Percentiles rank a stretch among this genome's conserved stretches.
These are phyloP conservation scores for Varanus komodoensis DNA, from an alignment of 2,113 vertebrate genomes.

Conservation along the genomic window DNA sequence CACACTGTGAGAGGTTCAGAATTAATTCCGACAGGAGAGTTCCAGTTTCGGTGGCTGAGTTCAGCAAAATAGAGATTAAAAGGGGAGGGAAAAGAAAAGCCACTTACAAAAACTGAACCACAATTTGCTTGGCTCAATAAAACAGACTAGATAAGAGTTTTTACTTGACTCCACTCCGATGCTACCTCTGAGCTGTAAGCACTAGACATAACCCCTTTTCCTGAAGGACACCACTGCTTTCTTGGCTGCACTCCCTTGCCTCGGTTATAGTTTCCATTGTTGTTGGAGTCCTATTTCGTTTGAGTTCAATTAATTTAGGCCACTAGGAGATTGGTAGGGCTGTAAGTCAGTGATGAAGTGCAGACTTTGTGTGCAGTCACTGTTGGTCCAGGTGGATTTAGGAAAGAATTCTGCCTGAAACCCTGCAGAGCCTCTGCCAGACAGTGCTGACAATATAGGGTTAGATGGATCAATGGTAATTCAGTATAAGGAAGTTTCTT, in stretches of 20 bases:
- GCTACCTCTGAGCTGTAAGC: background rate
- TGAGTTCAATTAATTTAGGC: background rate
- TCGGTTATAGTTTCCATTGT: background rate
- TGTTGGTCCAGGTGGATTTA: too few species aligned
- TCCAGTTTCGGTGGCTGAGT: background rate
- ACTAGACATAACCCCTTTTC: background rate
- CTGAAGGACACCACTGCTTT: background rate
- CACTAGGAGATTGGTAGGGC: background rate
- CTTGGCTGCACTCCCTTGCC: background rate
- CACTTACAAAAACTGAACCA: background rate
- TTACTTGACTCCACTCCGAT: background rate
- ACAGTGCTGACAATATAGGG: too few species aligned
- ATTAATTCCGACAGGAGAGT: constrained; percentile 26
- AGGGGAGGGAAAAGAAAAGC: background rate
- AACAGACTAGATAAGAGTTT: background rate
- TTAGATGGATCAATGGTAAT: too few species aligned
- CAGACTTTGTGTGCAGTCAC: too few species aligned
- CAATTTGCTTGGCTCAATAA: background rate
- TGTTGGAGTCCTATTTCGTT: background rate
- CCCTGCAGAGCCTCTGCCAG: too few species aligned
- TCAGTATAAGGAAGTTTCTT: too few species aligned
- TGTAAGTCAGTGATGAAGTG: background rate
- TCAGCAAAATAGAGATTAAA: constrained; percentile 35
- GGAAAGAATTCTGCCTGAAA: too few species aligned
- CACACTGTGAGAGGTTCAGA: constrained; percentile 27